A percentile compares a stretch with the other conserved stretches of the same genome.
Conservation (phyloP, 2,888 invertebrate species). For the Atherix ibis region DNA sequence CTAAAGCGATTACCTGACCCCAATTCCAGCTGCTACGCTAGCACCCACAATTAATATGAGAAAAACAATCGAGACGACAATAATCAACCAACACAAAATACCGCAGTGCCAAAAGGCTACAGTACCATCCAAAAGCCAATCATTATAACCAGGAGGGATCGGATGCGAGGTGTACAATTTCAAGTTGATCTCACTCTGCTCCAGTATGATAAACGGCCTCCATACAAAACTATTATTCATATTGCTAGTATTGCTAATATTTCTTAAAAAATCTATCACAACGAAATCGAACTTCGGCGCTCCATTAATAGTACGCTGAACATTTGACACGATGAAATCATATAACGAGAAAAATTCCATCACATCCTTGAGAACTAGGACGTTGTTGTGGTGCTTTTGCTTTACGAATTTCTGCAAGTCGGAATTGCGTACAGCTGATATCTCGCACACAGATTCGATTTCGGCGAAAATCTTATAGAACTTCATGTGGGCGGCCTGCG, state of each 20-base stretch:
- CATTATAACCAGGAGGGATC: conserved; percentile 28
- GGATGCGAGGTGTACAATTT: conserved; percentile 28
- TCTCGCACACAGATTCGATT: too few relatives aligned
- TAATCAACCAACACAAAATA: conserved; percentile 29
- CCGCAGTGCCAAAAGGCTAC: conserved; percentile 27
- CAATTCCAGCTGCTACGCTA: conserved; percentile 28
- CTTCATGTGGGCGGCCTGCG: too few relatives aligned
- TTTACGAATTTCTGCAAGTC: background rate
- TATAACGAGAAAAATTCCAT: conserved; percentile 26
- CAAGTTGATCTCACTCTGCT: conserved; percentile 22
- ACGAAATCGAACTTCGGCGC: conserved; percentile 29
- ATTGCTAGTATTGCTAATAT: background rate
- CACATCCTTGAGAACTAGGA: background rate
- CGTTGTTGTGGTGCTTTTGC: background rate
- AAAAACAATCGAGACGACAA: conserved; percentile 23
- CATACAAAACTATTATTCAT: conserved; percentile 19
- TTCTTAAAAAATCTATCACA: conserved; percentile 24
- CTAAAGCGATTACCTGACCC: conserved; percentile 24
- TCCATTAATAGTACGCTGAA: conserved; percentile 7
- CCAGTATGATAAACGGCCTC: conserved; percentile 30
- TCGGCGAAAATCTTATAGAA: too few relatives aligned
- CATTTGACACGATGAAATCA: conserved; percentile 21
- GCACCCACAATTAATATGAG: conserved; percentile 24
- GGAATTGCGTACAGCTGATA: background rate
- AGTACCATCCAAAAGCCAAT: conserved; percentile 28